A percentile compares a stretch with the other conserved stretches of the same genome.
phyloP scores from a whole-genome alignment of 2,888 invertebrate genomes.

The Omphaloscelis lunosa region DNA sequence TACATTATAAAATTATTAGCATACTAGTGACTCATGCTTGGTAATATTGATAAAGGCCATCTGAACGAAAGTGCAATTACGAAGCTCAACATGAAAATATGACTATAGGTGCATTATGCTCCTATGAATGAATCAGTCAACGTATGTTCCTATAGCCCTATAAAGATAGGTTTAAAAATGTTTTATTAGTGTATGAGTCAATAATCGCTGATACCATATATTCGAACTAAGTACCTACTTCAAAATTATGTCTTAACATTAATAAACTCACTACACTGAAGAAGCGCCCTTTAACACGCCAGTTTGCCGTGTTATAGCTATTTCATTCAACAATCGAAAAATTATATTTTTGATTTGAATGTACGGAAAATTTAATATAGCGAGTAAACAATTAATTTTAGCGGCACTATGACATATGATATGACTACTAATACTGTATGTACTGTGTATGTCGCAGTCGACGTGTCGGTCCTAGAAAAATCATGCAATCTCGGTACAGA shows the following conservation, averaged over 20 bases:
- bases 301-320: neutral
- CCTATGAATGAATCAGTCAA: neutral
- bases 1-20: neutral
- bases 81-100: conserved; percentile 8
- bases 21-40: conserved; percentile 9
- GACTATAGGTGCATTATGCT: neutral
- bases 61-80: neutral
- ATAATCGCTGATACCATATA: neutral
- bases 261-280: neutral
- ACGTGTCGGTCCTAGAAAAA: conserved; percentile 12
- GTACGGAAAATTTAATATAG: neutral
- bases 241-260: neutral
- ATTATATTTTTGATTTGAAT: neutral
- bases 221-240: neutral
- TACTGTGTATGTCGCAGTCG: too few relatives aligned
- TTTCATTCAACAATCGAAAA: neutral
- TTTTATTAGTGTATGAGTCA: neutral
- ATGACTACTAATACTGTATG: too few relatives aligned
- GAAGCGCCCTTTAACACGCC: neutral
- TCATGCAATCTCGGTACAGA: conserved; percentile 66
- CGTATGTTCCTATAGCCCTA: too few relatives aligned
- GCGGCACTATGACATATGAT: too few relatives aligned
- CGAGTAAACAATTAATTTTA: neutral
- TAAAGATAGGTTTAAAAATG: neutral
- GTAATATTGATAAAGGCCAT: neutral